phyloP scores from a whole-genome alignment of 1,140 invertebrate species.

The Bombus breviceps region DNA sequence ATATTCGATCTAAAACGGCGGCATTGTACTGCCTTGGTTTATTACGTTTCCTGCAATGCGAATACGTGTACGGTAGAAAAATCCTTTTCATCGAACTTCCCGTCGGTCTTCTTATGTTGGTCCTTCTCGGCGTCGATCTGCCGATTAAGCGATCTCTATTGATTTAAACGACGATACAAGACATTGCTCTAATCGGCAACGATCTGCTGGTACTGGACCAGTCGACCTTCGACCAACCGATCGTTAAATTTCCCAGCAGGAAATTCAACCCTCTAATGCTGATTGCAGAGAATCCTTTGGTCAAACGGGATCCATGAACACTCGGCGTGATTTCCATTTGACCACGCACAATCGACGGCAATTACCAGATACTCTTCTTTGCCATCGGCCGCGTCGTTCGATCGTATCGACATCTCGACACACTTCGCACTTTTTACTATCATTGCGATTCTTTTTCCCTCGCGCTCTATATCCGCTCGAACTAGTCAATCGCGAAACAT shows the following conservation, averaged over 20 bases:
- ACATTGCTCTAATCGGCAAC: slow-evolving; percentile 17
- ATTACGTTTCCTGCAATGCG: slow-evolving; percentile 39
- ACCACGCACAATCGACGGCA: neutral
- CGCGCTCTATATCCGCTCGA: neutral
- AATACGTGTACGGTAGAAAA: neutral
- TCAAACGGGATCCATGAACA: slow-evolving; percentile 26
- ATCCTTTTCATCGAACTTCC: neutral
- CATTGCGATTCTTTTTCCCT: neutral
- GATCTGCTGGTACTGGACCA: neutral
- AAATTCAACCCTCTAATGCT: slow-evolving; percentile 32
- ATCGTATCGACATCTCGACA: neutral
- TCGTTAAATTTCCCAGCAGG: slow-evolving; percentile 37
- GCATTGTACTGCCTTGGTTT: slow-evolving; percentile 42
- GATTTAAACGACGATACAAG: neutral
- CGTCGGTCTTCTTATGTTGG: neutral
- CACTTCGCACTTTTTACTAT: neutral
- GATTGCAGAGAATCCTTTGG: neutral
- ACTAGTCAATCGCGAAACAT: slow-evolving; percentile 3
- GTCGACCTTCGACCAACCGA: slow-evolving; percentile 8
- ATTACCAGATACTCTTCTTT: slow-evolving; percentile 15
- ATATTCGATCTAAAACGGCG: slow-evolving; percentile 12
- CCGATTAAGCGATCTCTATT: slow-evolving; percentile 1
- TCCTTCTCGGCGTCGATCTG: neutral
- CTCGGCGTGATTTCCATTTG: slow-evolving; percentile 33
- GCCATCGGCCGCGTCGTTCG: neutral